Conservation (phyloP, 1,140 invertebrate species). For the Achatina immaculata region DNA sequence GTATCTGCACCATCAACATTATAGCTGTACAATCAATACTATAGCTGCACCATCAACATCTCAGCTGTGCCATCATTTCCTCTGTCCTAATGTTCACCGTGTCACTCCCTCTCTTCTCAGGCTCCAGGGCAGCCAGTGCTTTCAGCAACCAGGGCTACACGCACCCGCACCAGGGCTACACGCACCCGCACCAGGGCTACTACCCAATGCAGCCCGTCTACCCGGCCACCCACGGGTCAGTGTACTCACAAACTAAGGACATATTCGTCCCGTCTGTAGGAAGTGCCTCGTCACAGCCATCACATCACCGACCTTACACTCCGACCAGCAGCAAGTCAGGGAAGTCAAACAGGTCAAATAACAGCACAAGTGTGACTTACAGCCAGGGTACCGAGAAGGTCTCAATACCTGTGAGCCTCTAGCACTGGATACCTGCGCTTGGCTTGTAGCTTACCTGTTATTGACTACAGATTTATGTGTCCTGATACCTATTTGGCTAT, state of each 20-base stretch:
- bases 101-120: conserved; percentile 41
- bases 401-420: conserved; percentile 58
- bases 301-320: conserved; percentile 55
- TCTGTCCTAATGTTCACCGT: too few relatives aligned
- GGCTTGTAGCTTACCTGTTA: too few relatives aligned
- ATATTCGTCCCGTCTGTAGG: conserved; percentile 34
- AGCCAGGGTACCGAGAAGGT: conserved; percentile 63
- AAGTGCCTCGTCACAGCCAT: conserved; percentile 38
- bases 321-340: conserved; percentile 64
- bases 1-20: too few relatives aligned
- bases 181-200: conserved; percentile 67
- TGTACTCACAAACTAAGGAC: conserved; percentile 46
- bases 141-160: conserved; percentile 54
- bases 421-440: conserved; percentile 44
- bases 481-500: too few relatives aligned
- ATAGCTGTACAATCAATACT: too few relatives aligned
- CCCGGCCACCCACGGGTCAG: conserved; percentile 47
- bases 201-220: conserved; percentile 64
- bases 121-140: conserved; percentile 44
- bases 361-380: conserved; percentile 62
- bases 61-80: too few relatives aligned
- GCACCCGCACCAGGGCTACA: conserved; percentile 63
- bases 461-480: too few relatives aligned
- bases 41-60: too few relatives aligned
- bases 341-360: conserved; percentile 62